Evolutionary conservation across 2,113 vertebrate genomes (phyloP), one percentile per base, ranked within the genome.

Genomic region (Boleophthalmus pectinirostris): DNA sequence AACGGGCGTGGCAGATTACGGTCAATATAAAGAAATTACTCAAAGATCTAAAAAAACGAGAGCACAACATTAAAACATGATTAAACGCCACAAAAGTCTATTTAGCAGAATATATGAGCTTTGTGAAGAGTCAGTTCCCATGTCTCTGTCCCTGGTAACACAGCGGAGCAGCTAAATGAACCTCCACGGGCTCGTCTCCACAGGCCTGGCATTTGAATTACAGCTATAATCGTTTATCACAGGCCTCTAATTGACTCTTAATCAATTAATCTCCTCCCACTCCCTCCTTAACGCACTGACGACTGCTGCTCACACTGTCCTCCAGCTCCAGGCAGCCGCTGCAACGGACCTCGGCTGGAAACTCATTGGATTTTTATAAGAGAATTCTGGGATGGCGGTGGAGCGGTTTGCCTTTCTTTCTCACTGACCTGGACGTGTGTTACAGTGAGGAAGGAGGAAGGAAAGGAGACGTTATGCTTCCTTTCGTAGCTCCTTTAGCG

Each of bases 201-300:
- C 24, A 18, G 15, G 24, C 15, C 58, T 61, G 58, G 24, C 24
- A 29, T 61, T 16, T 61, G 58, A 61, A 61, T 61, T 29, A 33
- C 24, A 18, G 15, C 58, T 29, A 61, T 29, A 33, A 61, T 61
- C 58, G 25, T 61, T 61, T 33, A 33, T 61, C 58, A 61, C 58
- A 61, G 58, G 11, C 15, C 24, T 33, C 58, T 61, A 61, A 33
- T 60, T 61, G 58, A 33, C 58, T 33, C 14, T 33, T 61, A 61
- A 61, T 61, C 25, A 61, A 61, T 61, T 60, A 33, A 33, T 61
- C 58, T 33, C 58, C 15, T 18, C 25, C 58, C 58, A 29, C 23
- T 15, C 10, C 57, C 57, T 15, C 24, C 24, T 60, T 29, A 15
- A 24, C 57, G 24, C 57, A 29, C 13, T 15, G 24, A 60, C 12